phyloP scores from a whole-genome alignment of 2,888 invertebrate species.

The Rhamnusium bicolor region DNA sequence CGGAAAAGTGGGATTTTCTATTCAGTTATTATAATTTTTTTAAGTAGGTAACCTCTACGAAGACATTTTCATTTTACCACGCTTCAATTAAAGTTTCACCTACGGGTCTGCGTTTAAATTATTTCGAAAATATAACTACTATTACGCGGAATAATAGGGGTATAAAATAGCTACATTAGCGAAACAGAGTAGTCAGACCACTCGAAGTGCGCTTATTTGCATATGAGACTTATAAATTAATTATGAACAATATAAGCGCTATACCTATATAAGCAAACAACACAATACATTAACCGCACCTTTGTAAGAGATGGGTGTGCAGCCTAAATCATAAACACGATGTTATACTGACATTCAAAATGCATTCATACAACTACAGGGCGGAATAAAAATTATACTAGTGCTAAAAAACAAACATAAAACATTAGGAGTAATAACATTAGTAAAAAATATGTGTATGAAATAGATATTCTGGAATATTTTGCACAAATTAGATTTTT shows the following conservation, averaged over 20 bases:
- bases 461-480: no score
- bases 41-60: no score
- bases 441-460: no score
- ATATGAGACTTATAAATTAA: conserved; percentile 63
- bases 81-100: not conserved
- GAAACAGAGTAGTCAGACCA: conserved; percentile 32
- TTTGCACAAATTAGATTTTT: no score
- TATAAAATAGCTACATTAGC: conserved; percentile 18
- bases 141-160: not conserved
- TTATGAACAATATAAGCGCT: conserved; percentile 60
- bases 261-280: conserved; percentile 46
- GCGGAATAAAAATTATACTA: not conserved
- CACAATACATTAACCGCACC: conserved; percentile 48
- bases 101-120: not conserved
- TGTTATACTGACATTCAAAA: conserved; percentile 36
- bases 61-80: not conserved
- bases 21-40: not conserved
- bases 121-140: not conserved
- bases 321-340: conserved; percentile 41
- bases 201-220: conserved; percentile 54
- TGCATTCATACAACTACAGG: conserved; percentile 21
- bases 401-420: not conserved
- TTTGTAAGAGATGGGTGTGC: conserved; percentile 36
- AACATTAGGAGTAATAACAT: no score
- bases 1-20: conserved; percentile 3